Evolutionary conservation across 2,113 vertebrate species (phyloP).

Genomic region (Microtus oregoni): DNA sequence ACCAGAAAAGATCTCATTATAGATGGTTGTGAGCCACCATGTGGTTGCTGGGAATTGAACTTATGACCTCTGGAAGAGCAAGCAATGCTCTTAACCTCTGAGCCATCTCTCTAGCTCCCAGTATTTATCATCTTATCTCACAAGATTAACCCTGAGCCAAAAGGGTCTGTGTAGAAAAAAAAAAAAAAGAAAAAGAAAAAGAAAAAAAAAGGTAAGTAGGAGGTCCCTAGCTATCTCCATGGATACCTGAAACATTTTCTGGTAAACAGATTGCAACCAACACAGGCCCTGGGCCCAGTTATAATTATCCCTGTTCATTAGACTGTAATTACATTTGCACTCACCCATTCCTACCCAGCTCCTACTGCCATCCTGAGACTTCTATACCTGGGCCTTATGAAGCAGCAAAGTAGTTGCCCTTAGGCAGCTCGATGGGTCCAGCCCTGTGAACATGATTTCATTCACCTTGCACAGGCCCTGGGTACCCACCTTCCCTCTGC

Average conservation of each 20-base stretch:
- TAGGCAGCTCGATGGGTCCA: background rate
- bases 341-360: background rate
- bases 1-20: no score
- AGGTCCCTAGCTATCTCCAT: background rate
- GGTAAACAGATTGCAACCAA: background rate
- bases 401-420: background rate
- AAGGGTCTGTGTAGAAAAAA: background rate
- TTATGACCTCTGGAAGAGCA: no score
- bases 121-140: background rate
- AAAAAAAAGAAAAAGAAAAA: background rate
- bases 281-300: background rate
- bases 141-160: background rate
- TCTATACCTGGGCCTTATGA: background rate
- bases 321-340: background rate
- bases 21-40: no score
- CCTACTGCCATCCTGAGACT: background rate
- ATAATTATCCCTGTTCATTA: background rate
- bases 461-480: background rate
- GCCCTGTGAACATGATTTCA: background rate
- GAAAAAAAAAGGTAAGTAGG: background rate
- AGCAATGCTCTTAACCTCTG: no score
- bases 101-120: no score
- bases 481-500: background rate
- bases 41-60: no score
- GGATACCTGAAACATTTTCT: background rate